These are phyloP conservation scores for Torymus aiolomorphi DNA, from an alignment of 2,888 invertebrate species.

Conservation along the genomic window DNA sequence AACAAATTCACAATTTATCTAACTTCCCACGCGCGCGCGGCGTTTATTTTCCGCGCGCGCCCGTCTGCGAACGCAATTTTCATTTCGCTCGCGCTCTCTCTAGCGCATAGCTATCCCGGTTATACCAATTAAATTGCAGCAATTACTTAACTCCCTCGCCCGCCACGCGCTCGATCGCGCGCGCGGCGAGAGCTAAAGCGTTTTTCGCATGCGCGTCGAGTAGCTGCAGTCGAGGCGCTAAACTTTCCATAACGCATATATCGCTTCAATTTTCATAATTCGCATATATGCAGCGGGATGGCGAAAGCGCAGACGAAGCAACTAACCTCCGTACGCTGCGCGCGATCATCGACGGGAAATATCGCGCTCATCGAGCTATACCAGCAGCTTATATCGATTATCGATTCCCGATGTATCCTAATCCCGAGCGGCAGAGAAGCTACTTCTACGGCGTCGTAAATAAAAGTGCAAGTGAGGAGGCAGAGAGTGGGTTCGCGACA, in stretches of 20 bases:
- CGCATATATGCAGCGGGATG: background rate
- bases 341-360: too few species aligned
- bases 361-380: too few species aligned
- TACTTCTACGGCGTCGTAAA: slow-evolving; percentile 21
- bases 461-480: background rate
- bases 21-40: too few species aligned
- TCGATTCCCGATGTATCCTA: slow-evolving; percentile 43
- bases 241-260: slow-evolving; percentile 6
- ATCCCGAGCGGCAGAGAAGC: slow-evolving; percentile 28
- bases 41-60: background rate
- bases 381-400: background rate
- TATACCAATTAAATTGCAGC: slow-evolving; percentile 31
- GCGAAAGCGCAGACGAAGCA: too few species aligned
- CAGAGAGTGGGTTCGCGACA: background rate
- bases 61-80: background rate
- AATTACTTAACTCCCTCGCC: slow-evolving; percentile 34
- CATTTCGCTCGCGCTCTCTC: background rate
- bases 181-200: background rate
- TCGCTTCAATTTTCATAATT: slow-evolving; percentile 36
- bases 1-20: background rate
- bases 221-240: too few species aligned
- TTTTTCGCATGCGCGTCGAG: background rate
- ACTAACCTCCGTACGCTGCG: too few species aligned
- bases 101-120: background rate
- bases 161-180: too few species aligned